Base-by-base conservation (phyloP, 1,140 invertebrate species). In the Copidosoma floridanum region DNA sequence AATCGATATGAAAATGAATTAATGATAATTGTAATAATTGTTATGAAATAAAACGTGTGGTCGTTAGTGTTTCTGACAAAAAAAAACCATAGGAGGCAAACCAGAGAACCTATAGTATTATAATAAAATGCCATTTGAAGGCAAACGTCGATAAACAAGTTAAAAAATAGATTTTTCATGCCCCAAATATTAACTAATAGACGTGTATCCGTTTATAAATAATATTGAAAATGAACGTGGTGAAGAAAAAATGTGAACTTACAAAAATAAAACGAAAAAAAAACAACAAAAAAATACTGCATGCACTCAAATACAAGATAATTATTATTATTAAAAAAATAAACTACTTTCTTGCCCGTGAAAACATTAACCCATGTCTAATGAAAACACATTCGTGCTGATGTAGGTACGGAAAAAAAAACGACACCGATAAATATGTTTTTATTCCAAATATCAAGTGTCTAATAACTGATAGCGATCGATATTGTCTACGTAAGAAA, bases 391-490 rank as follows among this genome's bases (percentile, higher is more conserved):
- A n/a, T n/a, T n/a, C n/a, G n/a, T n/a, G n/a, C n/a, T n/a, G 10
- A 63, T 41, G 44, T 41, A 41, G 14, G 44, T 4, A 40, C 20
- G 54, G 50, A 69, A 67, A n/a, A n/a, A n/a, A 65, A 65, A 50
- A 71, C 61, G 62, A 73, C 67, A 64, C 68, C 65, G 70, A 67
- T 74, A 78, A 71, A 73, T 69, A 75, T 68, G 76, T 75, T 75
- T 69, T 76, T 72, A 74, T 68, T 66, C 63, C 62, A 77, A 76
- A 70, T 79, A 73, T 79, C 73, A 77, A 77, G 73, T 78, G 75
- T 79, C 71, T 76, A 76, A 76, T 76, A 68, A 68, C 61, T 53
- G 65, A 76, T 76, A 77, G 72, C 68, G 65, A 76, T 76, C 70
- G 68, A 73, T 76, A 78, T 77, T 76, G 72, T 77, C 72, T 76